phyloP scores from a whole-genome alignment of 1,140 invertebrate species.

The Zaprionus davidi region DNA sequence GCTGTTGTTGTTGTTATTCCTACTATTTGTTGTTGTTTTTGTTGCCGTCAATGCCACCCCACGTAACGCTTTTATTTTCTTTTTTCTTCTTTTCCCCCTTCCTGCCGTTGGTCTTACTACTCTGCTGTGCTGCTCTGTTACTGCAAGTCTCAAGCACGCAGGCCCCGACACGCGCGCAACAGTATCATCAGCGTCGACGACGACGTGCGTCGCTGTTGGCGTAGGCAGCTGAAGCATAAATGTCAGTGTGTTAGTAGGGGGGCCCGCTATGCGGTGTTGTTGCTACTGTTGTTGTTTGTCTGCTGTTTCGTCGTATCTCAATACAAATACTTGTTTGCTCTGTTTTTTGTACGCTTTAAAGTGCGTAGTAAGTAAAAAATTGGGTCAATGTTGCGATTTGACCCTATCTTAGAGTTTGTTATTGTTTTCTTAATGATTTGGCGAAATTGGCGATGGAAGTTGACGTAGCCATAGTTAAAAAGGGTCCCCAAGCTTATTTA shows the following conservation, averaged over 20 bases:
- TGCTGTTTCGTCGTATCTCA: slow-evolving; percentile 31
- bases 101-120: slow-evolving; percentile 43
- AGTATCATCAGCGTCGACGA: slow-evolving; percentile 32
- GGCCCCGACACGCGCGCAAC: slow-evolving; percentile 63
- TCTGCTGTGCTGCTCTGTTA: slow-evolving; percentile 36
- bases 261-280: slow-evolving; percentile 36
- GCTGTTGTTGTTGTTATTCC: slow-evolving; percentile 26
- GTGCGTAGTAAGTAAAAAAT: slow-evolving; percentile 45
- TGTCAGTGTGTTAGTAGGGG: slow-evolving; percentile 62
- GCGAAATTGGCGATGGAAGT: slow-evolving; percentile 3
- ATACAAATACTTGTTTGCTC: slow-evolving; percentile 60
- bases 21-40: slow-evolving; percentile 17
- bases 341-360: slow-evolving; percentile 44
- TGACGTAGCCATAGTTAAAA: neutral
- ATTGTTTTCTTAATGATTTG: neutral
- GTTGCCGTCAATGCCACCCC: slow-evolving; percentile 41
- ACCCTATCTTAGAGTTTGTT: slow-evolving; percentile 30
- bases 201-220: slow-evolving; percentile 15
- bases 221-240: slow-evolving; percentile 51
- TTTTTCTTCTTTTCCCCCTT: slow-evolving; percentile 8
- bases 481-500: slow-evolving; percentile 12
- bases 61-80: slow-evolving; percentile 28
- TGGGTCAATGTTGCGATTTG: slow-evolving; percentile 58
- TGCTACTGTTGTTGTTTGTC: slow-evolving; percentile 30
- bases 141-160: slow-evolving; percentile 52